Evolutionary conservation across 2,797 vertebrate genomes (phyloP), one percentile per base, ranked within the genome.

Genomic region (Astyanax mexicanus): DNA sequence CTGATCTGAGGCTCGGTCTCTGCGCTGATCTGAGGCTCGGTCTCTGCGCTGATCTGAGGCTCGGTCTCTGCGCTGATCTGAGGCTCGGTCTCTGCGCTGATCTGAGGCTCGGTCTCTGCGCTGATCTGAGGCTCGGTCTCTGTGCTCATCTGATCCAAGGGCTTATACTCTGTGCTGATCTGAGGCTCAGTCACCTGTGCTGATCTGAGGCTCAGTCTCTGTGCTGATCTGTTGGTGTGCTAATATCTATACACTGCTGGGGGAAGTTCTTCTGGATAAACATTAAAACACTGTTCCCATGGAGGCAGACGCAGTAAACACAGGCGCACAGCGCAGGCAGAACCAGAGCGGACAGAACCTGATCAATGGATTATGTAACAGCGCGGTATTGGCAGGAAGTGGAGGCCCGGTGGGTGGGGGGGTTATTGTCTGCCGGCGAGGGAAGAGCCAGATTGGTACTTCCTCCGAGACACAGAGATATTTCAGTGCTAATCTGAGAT

Each of bases 291-390:
- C 1, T 38, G 73, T 57, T 38, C 6, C 52, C 71, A 71, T 49
- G 54, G 51, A 62, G 40, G 45, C 15, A 70, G 64, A 40, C 0
- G 13, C 37, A 47, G 58, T 67, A 52, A 38, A 64, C 49, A n/a
- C n/a, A 3, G 35, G 19, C 25, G 37, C 25, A 15, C 23, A 17
- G 4, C 12, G 10, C 19, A 1, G 45, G 23, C 17, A 77, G 49
- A 42, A 54, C 19, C 32, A 49, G 35, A 74, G 71, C 49, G 27
- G 37, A 25, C 27, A 74, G 29, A 27, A 49, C 54, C 61, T 73
- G 23, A 65, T 68, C 25, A 69, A 71, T 49, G 51, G 74, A 74
- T 82, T 77, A 72, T 23, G 51, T 73, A 68, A 80, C 54, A 17
- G 1, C 19, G 11, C 12, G n/a, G 23, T 44, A 32, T 23, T 70